Conservation (phyloP, 2,797 vertebrate species). For the Margarornis squamiger region DNA sequence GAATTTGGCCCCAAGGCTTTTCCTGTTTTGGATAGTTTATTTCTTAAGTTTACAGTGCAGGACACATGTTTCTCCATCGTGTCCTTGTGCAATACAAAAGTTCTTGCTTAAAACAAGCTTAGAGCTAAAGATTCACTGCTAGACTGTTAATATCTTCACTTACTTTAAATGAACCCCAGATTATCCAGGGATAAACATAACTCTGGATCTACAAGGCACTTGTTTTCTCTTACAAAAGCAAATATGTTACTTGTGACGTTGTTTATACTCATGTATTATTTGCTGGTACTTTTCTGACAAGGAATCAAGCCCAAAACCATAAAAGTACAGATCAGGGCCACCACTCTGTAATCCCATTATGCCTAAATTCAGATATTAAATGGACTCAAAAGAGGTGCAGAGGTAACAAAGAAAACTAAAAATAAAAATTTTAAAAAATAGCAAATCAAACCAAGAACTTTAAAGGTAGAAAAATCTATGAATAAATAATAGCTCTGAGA, state of each 20-base stretch:
- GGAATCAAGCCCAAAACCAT: neutral
- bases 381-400: neutral
- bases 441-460: neutral
- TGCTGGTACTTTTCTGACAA: neutral
- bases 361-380: neutral
- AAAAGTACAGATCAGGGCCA: neutral
- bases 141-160: neutral
- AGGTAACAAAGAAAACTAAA: neutral
- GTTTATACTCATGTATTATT: neutral
- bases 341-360: neutral
- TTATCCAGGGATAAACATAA: neutral
- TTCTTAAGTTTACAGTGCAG: neutral
- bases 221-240: neutral
- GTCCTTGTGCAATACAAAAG: neutral
- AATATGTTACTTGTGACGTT: neutral
- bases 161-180: neutral
- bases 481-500: neutral
- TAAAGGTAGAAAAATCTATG: neutral
- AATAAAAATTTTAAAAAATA: neutral
- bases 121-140: neutral
- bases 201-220: neutral
- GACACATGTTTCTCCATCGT: neutral
- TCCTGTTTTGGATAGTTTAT: neutral
- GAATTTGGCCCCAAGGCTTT: neutral
- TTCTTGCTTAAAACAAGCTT: neutral